Conservation (phyloP, 1,140 invertebrate species). For the Pseudomyrmex pallidus region DNA sequence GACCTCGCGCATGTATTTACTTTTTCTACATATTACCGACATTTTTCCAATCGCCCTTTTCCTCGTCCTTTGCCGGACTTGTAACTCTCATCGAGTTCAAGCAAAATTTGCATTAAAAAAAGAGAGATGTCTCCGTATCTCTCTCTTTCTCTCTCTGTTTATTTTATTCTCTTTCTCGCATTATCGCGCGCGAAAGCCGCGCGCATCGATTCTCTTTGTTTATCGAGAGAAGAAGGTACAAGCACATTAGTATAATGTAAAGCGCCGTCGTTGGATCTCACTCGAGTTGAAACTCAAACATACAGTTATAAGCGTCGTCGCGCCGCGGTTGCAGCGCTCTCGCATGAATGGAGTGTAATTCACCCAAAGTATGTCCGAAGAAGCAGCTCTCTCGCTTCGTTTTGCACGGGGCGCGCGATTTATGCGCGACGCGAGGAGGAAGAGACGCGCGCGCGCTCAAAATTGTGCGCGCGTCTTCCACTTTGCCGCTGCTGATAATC, state of each 20-base stretch:
- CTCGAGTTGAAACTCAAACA: constrained; percentile 42
- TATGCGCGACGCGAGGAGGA: constrained; percentile 9
- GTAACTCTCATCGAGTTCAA: neutral
- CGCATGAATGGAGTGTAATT: constrained; percentile 57
- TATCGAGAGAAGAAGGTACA: constrained; percentile 10
- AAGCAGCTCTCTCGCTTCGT: constrained; percentile 8
- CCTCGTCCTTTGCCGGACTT: neutral
- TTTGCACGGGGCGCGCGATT: constrained; percentile 29
- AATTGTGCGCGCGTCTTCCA: constrained; percentile 33
- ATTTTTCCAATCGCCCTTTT: neutral
- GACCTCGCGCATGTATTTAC: neutral
- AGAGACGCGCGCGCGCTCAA: neutral
- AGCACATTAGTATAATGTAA: constrained; percentile 24
- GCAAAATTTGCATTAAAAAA: neutral
- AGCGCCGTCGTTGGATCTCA: constrained; percentile 24
- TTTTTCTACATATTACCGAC: neutral
- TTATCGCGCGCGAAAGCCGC: too few relatives aligned
- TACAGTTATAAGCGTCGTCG: constrained; percentile 42
- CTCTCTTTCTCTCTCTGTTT: too few relatives aligned
- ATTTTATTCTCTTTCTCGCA: neutral
- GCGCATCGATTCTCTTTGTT: neutral
- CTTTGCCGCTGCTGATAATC: constrained; percentile 34
- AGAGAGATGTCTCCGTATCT: neutral
- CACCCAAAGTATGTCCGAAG: constrained; percentile 44
- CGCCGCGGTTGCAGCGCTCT: neutral